Evolutionary conservation across 2,797 vertebrate genomes (phyloP), one percentile per base, ranked within the genome.

Genomic region (Rhynchonycteris naso): DNA sequence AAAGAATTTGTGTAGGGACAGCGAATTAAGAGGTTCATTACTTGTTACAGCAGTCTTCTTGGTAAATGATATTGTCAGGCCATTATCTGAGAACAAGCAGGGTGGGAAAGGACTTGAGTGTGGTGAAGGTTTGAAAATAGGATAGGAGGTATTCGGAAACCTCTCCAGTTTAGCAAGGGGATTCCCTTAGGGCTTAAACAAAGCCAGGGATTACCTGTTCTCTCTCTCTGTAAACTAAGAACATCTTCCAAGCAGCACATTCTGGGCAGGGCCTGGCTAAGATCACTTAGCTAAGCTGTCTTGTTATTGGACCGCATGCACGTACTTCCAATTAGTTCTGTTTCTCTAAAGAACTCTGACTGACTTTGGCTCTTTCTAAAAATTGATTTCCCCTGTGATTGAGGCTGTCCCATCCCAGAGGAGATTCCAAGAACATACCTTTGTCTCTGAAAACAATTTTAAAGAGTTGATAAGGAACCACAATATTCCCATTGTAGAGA

Each of bases 361-460:
- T 61, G 71, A 90, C 59, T 72, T 82, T 58, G 54, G 6, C 19
- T 63, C 80, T 68, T 91, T 84, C 52, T 28, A 79, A 82, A 91
- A 84, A 21, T 58, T 24, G 87, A 71, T 76, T 82, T 19, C 24
- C 47, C 28, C 16, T 81, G 3, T 79, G 26, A 43, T 18, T 22
- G 33, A 71, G 33, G 24, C 7, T 91, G 71, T 84, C 88, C 16
- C 43, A 47, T 72, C 79, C 50, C 43, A 79, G 26, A 74, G 30
- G 38, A 72, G 33, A 93, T 86, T 71, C 35, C 56, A 66, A 81
- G 56, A 19, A 59, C n/a, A 7, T 68, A 33, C 26, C 47, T 56
- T 61, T 52, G 16, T 30, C 58, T 93, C 84, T 71, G 81, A 89
- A 86, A 84, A 59, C 33, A 59, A 63, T n/a, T 75, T 78, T 89